Base-by-base conservation (phyloP, 2,797 vertebrate species). In the Crocodylus rhombifer region DNA sequence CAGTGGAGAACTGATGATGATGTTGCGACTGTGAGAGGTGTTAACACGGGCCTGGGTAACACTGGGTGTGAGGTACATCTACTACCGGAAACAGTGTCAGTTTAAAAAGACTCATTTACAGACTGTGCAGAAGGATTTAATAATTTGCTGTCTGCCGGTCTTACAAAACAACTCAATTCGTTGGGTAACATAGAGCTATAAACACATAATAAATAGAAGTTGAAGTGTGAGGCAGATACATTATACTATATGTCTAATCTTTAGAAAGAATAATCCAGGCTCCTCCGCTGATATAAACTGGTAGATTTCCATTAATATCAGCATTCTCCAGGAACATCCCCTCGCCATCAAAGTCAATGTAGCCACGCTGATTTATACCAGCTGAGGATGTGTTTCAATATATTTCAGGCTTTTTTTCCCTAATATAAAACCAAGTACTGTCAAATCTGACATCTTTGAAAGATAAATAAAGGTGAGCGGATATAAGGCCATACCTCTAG, bases 401-500 rank as follows among this genome's bases (percentile, higher is more conserved):
- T 69, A 63, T 55, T 61, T n/a, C 7, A 55, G 14, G 30, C 17
- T 84, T 36, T 57, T 16, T 30, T 78, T 74, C 33, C 30, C 14
- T 8, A 2, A 2, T 14, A 6, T 62, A 3, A 33, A n/a, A 64
- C 23, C 2, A 23, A 21, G 25, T 4, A 9, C 69, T 84, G 30
- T 51, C 0, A 1, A 36, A 56, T 2, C 14, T 1, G 56, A 5
- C 3, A 17, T 63, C 86, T 77, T 25, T 11, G 20, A 83, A 71
- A 21, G 1, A 18, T 28, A 71, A 25, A 11, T 12, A 14, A 5
- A n/a, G 25, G 61, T 10, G 5, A 18, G 60, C 23, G 25, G 23
- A 15, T 14, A 18, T 15, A 6, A 0, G 30, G 60, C 26, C 4
- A 3, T 95, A 99, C 99, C 98, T 99, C 98, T 97, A 99, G 98